Conservation (phyloP, 2,113 vertebrate species). For the Gadus chalcogrammus region DNA sequence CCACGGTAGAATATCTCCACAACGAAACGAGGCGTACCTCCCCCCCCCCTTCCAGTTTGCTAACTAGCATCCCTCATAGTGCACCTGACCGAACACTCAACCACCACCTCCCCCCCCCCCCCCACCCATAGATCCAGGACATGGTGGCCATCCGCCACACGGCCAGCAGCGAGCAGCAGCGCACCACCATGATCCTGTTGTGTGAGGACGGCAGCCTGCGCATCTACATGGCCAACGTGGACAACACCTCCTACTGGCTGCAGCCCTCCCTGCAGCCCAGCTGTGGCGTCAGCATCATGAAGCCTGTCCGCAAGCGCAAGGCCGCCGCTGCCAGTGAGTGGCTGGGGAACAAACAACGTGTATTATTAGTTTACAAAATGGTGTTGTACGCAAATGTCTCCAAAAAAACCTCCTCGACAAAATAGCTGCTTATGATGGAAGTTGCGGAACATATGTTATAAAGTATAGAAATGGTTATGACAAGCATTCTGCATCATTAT, state of each 20-base stretch:
- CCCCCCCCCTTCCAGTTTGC: too few relatives aligned
- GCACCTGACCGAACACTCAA: too few relatives aligned
- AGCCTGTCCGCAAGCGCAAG: constrained; percentile 95
- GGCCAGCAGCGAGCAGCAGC: constrained; percentile 95
- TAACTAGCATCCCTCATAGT: too few relatives aligned
- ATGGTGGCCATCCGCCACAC: constrained; percentile 98
- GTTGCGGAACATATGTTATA: too few relatives aligned
- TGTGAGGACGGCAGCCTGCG: constrained; percentile 97
- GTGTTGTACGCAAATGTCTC: not conserved
- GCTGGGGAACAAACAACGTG: not conserved
- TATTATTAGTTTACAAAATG: not conserved
- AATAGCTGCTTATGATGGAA: too few relatives aligned
- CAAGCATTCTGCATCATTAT: too few relatives aligned
- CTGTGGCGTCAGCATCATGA: constrained; percentile 95
- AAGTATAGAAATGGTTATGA: too few relatives aligned
- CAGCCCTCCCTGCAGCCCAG: constrained; percentile 95
- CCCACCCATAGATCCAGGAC: constrained; percentile 86
- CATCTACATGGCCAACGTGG: constrained; percentile 99
- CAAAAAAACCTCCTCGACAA: too few relatives aligned
- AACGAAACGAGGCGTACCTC: too few relatives aligned
- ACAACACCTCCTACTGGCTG: constrained; percentile 97
- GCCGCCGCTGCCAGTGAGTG: constrained; percentile 85
- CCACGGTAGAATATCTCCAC: too few relatives aligned
- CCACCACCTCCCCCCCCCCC: not conserved
- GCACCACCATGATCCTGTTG: constrained; percentile 97